Percentiles rank a stretch among this genome's conserved stretches.
Evolutionary conservation across 2,113 vertebrate species (phyloP).

Genomic region (Leucopsar rothschildi): DNA sequence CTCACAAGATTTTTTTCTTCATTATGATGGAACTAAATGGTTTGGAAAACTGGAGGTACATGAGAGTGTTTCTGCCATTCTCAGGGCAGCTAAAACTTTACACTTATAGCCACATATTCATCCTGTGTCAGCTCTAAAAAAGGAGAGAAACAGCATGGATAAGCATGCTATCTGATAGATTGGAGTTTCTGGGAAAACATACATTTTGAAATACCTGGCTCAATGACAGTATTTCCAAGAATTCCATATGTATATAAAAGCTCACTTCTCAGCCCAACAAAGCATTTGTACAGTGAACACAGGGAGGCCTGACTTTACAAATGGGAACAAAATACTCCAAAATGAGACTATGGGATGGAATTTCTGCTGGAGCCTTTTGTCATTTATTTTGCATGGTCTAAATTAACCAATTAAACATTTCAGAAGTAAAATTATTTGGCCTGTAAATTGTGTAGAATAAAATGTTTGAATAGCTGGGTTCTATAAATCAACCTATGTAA

Average conservation of each 20-base stretch:
- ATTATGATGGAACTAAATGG: not conserved
- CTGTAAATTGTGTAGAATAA: constrained; percentile 5
- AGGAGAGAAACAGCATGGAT: not conserved
- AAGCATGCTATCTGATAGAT: not conserved
- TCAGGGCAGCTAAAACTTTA: not conserved
- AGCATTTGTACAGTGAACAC: not conserved
- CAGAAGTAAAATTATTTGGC: constrained; percentile 55
- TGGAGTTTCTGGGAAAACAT: not conserved
- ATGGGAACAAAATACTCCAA: constrained; percentile 23
- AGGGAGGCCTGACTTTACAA: not conserved
- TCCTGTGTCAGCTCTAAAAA: not conserved
- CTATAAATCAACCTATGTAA: constrained; percentile 60
- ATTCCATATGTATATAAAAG: not conserved
- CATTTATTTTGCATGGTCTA: constrained; percentile 16
- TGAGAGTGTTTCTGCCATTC: not conserved
- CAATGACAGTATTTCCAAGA: not conserved
- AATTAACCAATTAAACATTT: constrained; percentile 60
- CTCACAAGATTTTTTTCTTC: not conserved
- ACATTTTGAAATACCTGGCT: not conserved
- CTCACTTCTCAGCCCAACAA: not conserved
- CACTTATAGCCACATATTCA: not conserved
- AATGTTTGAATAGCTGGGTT: constrained; percentile 61
- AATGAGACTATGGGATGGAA: constrained; percentile 21
- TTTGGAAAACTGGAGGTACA: not conserved
- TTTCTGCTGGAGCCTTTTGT: not conserved